Conservation (phyloP, 2,113 vertebrate species). For the Gobio gobio region DNA sequence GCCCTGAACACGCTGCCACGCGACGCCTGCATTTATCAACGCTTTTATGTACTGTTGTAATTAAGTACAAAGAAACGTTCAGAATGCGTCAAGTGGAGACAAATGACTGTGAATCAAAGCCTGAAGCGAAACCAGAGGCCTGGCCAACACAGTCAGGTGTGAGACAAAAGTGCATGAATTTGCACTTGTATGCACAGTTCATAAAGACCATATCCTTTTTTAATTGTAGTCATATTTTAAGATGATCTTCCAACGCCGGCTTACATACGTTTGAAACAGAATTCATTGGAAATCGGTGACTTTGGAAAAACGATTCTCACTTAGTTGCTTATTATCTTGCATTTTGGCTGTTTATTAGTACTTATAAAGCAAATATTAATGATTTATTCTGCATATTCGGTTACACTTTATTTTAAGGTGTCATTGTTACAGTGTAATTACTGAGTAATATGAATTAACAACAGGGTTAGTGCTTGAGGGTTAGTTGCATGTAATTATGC, state of each 20-base stretch:
- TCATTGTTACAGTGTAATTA: too few species aligned
- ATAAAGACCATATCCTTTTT: neutral
- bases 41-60: constrained; percentile 32
- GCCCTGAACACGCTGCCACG: constrained; percentile 4
- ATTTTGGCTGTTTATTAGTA: too few species aligned
- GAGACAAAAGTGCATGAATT: neutral
- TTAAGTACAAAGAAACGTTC: constrained; percentile 13
- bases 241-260: too few species aligned
- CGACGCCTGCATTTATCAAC: constrained; percentile 12
- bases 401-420: too few species aligned
- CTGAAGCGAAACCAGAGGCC: neutral
- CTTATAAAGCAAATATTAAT: too few species aligned
- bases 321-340: too few species aligned
- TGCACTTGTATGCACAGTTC: neutral
- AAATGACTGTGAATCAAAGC: neutral
- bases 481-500: too few species aligned
- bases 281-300: too few species aligned
- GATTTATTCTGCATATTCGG: too few species aligned
- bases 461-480: too few species aligned
- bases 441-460: too few species aligned
- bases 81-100: neutral
- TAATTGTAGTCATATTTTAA: neutral
- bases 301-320: too few species aligned
- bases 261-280: neutral
- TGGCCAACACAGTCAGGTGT: neutral